Percentiles rank a stretch among this genome's conserved stretches.
Conservation (phyloP, 1,140 invertebrate genomes). For the Protaetia brevitarsis region DNA sequence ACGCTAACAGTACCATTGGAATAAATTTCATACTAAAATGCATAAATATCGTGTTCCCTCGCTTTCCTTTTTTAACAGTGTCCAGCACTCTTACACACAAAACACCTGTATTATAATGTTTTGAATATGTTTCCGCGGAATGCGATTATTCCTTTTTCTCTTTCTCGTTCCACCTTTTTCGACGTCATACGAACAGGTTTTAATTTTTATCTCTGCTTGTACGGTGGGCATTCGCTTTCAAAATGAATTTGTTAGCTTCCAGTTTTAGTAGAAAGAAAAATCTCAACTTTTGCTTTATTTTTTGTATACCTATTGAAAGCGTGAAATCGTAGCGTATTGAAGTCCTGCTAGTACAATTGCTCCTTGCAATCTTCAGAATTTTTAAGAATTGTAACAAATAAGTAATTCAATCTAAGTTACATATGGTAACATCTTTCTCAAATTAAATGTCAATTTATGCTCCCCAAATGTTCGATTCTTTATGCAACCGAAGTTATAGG, state of each 20-base stretch:
- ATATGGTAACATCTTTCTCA: no score
- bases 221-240: constrained; percentile 5
- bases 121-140: constrained; percentile 4
- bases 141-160: constrained; percentile 8
- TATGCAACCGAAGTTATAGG: no score
- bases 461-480: no score
- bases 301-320: no score
- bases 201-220: background rate
- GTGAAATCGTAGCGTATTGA: no score
- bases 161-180: background rate
- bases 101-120: constrained; percentile 18
- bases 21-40: constrained; percentile 17
- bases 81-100: constrained; percentile 9
- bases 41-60: constrained; percentile 1
- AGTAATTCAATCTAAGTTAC: no score
- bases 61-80: background rate
- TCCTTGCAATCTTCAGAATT: no score
- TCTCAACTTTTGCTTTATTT: no score
- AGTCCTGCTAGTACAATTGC: no score
- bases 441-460: no score
- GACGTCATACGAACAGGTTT: constrained; percentile 10
- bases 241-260: constrained; percentile 8
- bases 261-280: no score
- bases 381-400: no score
- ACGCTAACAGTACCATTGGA: constrained; percentile 16